These are phyloP conservation scores for Tympanuchus pallidicinctus DNA, from an alignment of 2,113 vertebrate species.

Conservation along the genomic window DNA sequence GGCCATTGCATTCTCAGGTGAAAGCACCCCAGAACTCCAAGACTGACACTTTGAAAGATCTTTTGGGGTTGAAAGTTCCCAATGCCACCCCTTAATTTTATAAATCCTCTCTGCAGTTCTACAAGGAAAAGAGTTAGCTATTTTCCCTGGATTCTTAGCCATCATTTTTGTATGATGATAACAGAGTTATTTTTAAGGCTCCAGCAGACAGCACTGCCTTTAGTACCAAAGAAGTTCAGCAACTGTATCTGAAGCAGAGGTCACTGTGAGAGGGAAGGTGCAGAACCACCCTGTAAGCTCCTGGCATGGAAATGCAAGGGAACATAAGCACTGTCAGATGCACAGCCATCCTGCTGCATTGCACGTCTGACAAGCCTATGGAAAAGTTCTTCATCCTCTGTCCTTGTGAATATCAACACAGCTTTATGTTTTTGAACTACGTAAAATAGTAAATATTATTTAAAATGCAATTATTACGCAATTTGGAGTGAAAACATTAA, in stretches of 20 bases:
- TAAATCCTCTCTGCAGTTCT: not conserved
- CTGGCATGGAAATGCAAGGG: not conserved
- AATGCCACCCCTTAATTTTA: not conserved
- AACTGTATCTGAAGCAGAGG: not conserved
- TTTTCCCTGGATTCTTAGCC: not conserved
- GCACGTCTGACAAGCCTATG: not conserved
- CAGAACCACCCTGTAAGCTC: not conserved
- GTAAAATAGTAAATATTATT: not conserved
- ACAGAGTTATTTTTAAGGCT: not conserved
- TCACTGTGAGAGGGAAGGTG: not conserved
- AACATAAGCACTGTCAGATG: not conserved
- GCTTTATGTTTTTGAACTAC: not conserved
- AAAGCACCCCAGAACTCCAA: not conserved
- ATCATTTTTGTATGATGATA: not conserved
- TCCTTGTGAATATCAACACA: not conserved
- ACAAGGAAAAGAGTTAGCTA: not conserved
- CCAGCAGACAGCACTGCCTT: not conserved
- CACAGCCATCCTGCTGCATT: not conserved
- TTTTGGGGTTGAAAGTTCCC: not conserved
- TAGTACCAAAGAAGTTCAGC: not conserved
- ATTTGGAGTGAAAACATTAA: not conserved
- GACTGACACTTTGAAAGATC: not conserved
- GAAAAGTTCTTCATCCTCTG: not conserved
- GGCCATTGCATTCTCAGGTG: not conserved
- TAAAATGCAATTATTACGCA: not conserved